phyloP scores from a whole-genome alignment of 2,797 vertebrate genomes.

The Pangasius sanitwongsei region DNA sequence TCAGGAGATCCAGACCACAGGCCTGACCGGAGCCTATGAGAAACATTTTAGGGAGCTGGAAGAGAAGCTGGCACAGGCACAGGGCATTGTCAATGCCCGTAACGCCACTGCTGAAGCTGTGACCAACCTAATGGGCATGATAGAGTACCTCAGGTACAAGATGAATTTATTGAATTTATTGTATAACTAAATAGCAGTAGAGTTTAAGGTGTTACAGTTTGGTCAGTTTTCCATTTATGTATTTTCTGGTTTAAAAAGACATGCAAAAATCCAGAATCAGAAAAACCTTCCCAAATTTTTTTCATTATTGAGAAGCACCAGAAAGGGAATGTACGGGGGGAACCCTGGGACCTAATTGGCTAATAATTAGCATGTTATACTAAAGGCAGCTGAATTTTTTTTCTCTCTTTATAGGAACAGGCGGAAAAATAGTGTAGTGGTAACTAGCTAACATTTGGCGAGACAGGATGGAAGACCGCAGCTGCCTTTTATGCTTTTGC shows the following conservation, averaged over 20 bases:
- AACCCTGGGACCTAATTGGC: neutral
- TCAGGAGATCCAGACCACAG: slow-evolving; percentile 85
- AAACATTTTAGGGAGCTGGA: slow-evolving; percentile 83
- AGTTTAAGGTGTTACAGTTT: neutral
- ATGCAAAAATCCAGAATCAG: neutral
- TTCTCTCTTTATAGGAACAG: neutral
- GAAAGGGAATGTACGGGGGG: neutral
- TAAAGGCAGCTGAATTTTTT: neutral
- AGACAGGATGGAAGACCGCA: neutral
- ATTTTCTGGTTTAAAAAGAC: neutral
- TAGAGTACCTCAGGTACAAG: slow-evolving; percentile 82
- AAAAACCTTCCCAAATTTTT: neutral
- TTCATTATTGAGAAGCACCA: neutral
- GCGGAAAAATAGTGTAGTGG: neutral
- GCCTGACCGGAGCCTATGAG: slow-evolving; percentile 85
- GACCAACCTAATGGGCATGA: slow-evolving; percentile 80
- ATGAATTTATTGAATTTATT: neutral
- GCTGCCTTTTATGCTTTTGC: neutral
- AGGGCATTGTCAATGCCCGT: slow-evolving; percentile 82
- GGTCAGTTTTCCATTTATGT: neutral
- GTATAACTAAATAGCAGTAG: neutral
- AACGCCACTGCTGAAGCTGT: slow-evolving; percentile 82
- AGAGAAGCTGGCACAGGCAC: slow-evolving; percentile 82
- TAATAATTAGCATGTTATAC: neutral
- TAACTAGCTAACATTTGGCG: neutral